A percentile compares a stretch with the other conserved stretches of the same genome.
These are phyloP conservation scores for Parapristionchus giblindavisi DNA, from an alignment of 2,888 invertebrate genomes.

Conservation along the genomic window DNA sequence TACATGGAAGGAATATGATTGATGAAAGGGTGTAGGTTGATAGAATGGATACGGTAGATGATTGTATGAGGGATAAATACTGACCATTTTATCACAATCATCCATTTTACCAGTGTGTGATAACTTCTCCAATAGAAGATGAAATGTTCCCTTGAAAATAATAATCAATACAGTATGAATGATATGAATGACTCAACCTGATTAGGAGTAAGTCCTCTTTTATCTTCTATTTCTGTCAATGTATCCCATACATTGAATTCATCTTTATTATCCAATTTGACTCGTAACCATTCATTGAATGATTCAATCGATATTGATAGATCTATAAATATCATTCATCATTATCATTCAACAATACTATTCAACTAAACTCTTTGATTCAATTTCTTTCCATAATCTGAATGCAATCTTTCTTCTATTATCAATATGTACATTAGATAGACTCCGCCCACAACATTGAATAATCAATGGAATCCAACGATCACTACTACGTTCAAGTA, in stretches of 20 bases:
- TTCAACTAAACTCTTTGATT: too few relatives aligned
- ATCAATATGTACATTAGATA: neutral
- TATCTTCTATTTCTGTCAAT: constrained; percentile 20
- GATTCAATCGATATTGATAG: constrained; percentile 20
- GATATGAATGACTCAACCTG: neutral
- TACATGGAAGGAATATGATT: too few relatives aligned
- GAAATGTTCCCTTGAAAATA: constrained; percentile 21
- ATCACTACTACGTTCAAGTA: neutral
- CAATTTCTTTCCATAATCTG: constrained; percentile 20
- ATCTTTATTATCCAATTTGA: constrained; percentile 9
- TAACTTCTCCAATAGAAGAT: constrained; percentile 11
- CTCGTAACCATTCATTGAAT: neutral
- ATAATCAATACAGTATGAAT: neutral
- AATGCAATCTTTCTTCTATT: neutral
- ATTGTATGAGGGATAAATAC: too few relatives aligned
- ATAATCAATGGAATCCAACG: constrained; percentile 24
- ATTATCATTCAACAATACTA: neutral
- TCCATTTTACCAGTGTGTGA: neutral
- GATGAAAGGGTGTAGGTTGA: too few relatives aligned
- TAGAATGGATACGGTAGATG: too few relatives aligned
- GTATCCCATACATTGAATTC: neutral
- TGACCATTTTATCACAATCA: constrained; percentile 1
- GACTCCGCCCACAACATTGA: neutral
- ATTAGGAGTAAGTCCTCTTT: constrained; percentile 15
- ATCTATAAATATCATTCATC: neutral